Conservation (phyloP, 2,113 vertebrate genomes). For the Oryzias javanicus region DNA sequence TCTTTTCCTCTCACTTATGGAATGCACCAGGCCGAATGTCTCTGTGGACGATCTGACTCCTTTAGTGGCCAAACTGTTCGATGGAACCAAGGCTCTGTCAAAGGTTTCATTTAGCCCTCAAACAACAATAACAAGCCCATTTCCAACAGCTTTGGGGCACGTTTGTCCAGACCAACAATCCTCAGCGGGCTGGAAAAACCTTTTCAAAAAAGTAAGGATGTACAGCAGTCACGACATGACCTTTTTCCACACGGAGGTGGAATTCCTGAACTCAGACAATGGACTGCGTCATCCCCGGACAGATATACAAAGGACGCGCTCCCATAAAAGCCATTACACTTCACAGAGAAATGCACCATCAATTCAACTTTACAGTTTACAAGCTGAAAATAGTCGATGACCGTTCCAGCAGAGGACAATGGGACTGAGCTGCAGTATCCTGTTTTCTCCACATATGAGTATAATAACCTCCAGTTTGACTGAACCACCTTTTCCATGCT, state of each 20-base stretch:
- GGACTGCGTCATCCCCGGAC: constrained; percentile 45
- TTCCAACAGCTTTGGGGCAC: not conserved
- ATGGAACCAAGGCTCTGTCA: constrained; percentile 17
- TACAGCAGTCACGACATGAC: constrained; percentile 28
- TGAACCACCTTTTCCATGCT: constrained; percentile 42
- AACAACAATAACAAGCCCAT: not conserved
- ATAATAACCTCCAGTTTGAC: constrained; percentile 19
- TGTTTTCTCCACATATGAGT: constrained; percentile 51
- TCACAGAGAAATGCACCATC: constrained; percentile 33
- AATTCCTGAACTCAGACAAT: constrained; percentile 55
- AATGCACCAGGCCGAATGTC: constrained; percentile 59
- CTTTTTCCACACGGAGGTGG: constrained; percentile 49
- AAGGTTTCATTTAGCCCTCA: constrained; percentile 22
- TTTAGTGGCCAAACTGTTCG: constrained; percentile 42
- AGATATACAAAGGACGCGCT: constrained; percentile 46
- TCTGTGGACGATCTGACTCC: constrained; percentile 36
- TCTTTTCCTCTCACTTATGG: constrained; percentile 58
- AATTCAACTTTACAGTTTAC: constrained; percentile 40
- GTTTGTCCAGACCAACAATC: not conserved
- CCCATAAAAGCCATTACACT: constrained; percentile 39
- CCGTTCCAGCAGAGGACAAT: constrained; percentile 51
- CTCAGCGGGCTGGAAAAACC: not conserved
- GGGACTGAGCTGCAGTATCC: constrained; percentile 57
- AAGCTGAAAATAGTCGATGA: constrained; percentile 51
- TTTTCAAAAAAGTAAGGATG: constrained; percentile 23